Base-by-base conservation (phyloP, 92 coral and sea anemone species). In the Heteractis magnifica region DNA sequence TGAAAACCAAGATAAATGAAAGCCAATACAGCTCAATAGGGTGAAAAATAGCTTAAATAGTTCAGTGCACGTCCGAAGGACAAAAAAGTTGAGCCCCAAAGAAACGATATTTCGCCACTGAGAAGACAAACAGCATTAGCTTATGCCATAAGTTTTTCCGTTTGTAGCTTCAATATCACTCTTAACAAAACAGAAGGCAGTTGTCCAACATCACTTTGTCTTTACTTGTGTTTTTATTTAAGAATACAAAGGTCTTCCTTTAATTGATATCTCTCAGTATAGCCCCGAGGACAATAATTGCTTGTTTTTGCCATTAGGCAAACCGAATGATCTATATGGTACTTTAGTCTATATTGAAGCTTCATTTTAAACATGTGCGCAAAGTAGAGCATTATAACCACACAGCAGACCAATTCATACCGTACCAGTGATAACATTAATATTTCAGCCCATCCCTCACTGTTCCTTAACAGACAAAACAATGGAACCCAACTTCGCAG, bases 241-340 rank as follows among this genome's bases (percentile, higher is more conserved):
- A 68, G 11, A 68, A 68, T 68, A 68, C 23, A 26, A 68, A 26
- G 73, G 73, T 68, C 73, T 68, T 23, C 48, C 49, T 68, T 68
- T 68, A 68, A 68, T 68, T 68, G 73, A 23, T 68, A 26, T 26
- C 49, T 20, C 73, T 68, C 73, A 68, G 48, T 23, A 68, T 68
- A 2, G 73, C 73, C 73, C 49, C 26, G 11, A 11, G 73, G 73
- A 68, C 23, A 9, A 26, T 68, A 68, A 68, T 21, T 68, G 73
- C 73, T 68, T 68, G 73, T 68, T 68, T 68, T 68, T 68, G 73
- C 73, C 73, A 68, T 68, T 68, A 68, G 73, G 48, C 49, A 68
- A 26, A 26, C 18, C 49, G 73, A 68, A 68, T 68, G 73, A 68
- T 26, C 73, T 68, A 23, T 68, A 68, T 68, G 49, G 21, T 68